These are phyloP conservation scores for Chrysocyon brachyurus DNA, from an alignment of 2,797 vertebrate genomes.

Conservation along the genomic window DNA sequence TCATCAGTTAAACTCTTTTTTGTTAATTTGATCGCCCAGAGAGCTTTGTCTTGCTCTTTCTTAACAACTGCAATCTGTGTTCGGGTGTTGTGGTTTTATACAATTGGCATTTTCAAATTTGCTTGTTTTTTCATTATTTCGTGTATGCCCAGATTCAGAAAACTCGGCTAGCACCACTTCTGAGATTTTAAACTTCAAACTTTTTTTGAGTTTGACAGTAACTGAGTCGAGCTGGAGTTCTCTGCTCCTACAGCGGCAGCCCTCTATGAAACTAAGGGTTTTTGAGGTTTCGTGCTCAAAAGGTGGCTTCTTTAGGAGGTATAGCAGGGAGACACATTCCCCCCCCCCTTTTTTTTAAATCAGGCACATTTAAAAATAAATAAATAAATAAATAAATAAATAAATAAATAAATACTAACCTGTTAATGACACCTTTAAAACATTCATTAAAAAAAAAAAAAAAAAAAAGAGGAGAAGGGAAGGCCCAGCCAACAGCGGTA, in stretches of 20 bases:
- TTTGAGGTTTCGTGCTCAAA: constrained; percentile 60
- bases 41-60: constrained; percentile 72
- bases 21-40: constrained; percentile 43
- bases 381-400: too few species aligned
- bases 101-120: not conserved
- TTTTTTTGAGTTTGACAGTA: constrained; percentile 56
- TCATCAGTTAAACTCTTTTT: constrained; percentile 78
- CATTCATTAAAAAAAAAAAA: constrained; percentile 71
- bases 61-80: constrained; percentile 25
- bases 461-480: not conserved
- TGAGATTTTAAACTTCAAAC: constrained; percentile 69
- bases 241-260: not conserved
- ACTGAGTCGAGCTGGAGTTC: not conserved
- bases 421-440: constrained; percentile 90
- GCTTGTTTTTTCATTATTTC: not conserved
- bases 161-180: constrained; percentile 19
- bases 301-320: constrained; percentile 49
- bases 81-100: not conserved
- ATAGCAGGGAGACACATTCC: constrained; percentile 64
- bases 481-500: constrained; percentile 78
- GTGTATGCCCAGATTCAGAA: not conserved
- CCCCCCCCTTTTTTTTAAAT: constrained; percentile 64
- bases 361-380: constrained; percentile 66
- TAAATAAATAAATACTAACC: constrained; percentile 83
- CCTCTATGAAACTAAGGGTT: not conserved